phyloP scores from a whole-genome alignment of 2,888 invertebrate species.

The Pardosa pseudoannulata region DNA sequence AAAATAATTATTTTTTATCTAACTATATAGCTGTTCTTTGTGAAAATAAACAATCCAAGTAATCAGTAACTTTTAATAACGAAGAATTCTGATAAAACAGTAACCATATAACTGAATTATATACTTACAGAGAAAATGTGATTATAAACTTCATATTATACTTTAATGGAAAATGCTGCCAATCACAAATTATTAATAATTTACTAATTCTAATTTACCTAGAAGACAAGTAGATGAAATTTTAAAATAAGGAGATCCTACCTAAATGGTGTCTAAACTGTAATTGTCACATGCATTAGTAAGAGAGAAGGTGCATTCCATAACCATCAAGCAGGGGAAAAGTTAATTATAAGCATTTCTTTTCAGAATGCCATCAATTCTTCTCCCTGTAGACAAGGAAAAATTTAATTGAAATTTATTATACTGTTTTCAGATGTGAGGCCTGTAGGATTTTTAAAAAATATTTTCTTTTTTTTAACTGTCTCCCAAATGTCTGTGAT shows the following conservation, averaged over 20 bases:
- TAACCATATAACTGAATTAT: too few species aligned
- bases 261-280: not conserved
- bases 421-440: not conserved
- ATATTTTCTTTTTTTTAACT: too few species aligned
- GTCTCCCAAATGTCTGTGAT: too few species aligned
- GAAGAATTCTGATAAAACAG: too few species aligned
- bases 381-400: not conserved
- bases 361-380: not conserved
- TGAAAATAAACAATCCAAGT: too few species aligned
- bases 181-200: too few species aligned
- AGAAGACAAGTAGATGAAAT: not conserved
- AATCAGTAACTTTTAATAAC: too few species aligned
- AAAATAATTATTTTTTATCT: too few species aligned
- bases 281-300: not conserved
- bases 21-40: too few species aligned
- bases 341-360: conserved; percentile 4
- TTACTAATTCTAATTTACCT: not conserved
- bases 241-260: not conserved
- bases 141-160: too few species aligned
- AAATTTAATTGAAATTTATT: not conserved
- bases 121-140: too few species aligned
- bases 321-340: not conserved
- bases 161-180: too few species aligned
- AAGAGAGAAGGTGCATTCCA: not conserved
- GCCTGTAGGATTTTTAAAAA: not conserved